These are phyloP conservation scores for Conopomorpha cramerella DNA, from an alignment of 1,140 invertebrate species.

Conservation along the genomic window DNA sequence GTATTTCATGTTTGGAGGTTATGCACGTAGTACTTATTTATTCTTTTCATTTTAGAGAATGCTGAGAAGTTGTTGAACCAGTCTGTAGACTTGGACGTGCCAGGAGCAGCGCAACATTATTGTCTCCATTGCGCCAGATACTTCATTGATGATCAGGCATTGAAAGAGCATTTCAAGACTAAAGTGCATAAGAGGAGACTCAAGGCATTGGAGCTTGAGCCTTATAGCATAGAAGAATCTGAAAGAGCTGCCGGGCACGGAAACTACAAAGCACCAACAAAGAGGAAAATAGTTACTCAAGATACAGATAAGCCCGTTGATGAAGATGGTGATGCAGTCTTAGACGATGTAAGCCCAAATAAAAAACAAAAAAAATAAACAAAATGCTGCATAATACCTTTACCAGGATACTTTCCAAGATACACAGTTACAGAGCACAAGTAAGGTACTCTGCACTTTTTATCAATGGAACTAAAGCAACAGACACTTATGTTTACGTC, in stretches of 20 bases:
- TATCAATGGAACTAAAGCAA: slow-evolving; percentile 65
- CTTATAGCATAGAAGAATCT: slow-evolving; percentile 90
- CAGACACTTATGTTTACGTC: slow-evolving; percentile 63
- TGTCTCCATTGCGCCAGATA: slow-evolving; percentile 93
- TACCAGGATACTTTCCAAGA: too few relatives aligned
- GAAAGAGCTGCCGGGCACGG: slow-evolving; percentile 87
- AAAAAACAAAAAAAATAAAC: slow-evolving; percentile 45
- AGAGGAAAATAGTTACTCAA: slow-evolving; percentile 81
- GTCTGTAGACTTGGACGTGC: slow-evolving; percentile 84
- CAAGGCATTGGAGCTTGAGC: slow-evolving; percentile 89
- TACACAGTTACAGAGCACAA: too few relatives aligned
- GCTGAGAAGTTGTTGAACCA: slow-evolving; percentile 81
- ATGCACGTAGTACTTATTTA: slow-evolving; percentile 7
- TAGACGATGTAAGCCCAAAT: slow-evolving; percentile 27
- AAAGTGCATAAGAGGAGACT: slow-evolving; percentile 92
- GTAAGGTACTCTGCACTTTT: slow-evolving; percentile 63
- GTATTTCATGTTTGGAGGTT: slow-evolving; percentile 13
- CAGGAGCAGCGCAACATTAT: slow-evolving; percentile 88
- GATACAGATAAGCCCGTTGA: slow-evolving; percentile 20
- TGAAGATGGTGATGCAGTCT: slow-evolving; percentile 31
- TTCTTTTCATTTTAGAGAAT: slow-evolving; percentile 53
- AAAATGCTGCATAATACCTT: too few relatives aligned
- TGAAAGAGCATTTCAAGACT: slow-evolving; percentile 83
- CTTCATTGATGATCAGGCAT: slow-evolving; percentile 80
- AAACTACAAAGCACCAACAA: slow-evolving; percentile 74